Evolutionary conservation across 2,797 vertebrate species (phyloP).

Genomic region (Tinamus major): DNA sequence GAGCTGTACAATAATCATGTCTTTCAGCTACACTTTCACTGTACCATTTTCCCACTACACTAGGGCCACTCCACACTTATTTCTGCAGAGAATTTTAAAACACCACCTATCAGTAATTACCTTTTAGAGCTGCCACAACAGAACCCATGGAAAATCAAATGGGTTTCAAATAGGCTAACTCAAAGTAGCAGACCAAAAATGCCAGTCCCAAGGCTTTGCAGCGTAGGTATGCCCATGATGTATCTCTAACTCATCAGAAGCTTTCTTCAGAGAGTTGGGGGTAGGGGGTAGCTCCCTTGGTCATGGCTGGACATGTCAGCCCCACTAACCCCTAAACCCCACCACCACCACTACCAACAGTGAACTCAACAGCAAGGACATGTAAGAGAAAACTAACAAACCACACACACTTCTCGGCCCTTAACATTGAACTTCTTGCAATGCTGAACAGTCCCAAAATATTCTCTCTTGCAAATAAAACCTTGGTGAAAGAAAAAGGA

Average conservation of each 20-base stretch:
- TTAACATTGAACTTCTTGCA: not conserved
- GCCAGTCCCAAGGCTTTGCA: not conserved
- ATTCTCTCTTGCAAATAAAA: not conserved
- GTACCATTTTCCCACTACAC: not conserved
- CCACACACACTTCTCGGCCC: not conserved
- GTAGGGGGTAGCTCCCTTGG: not conserved
- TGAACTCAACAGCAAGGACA: not conserved
- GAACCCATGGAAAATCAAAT: conserved; percentile 19
- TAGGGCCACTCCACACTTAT: not conserved
- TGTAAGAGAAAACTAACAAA: not conserved
- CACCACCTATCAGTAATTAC: not conserved
- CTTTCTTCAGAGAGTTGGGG: not conserved
- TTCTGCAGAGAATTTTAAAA: not conserved
- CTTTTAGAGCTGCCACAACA: not conserved
- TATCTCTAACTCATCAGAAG: not conserved
- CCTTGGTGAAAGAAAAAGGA: not conserved
- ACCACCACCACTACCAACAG: not conserved
- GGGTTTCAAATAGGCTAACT: conserved; percentile 17
- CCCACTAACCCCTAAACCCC: rapidly evolving
- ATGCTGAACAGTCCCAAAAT: not conserved
- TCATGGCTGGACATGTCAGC: not conserved
- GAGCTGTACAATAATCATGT: rapidly evolving
- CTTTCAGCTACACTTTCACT: not conserved
- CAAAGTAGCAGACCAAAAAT: not conserved
- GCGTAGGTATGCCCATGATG: not conserved